phyloP scores from a whole-genome alignment of 2,797 vertebrate genomes.

The Crenuchus spilurus region DNA sequence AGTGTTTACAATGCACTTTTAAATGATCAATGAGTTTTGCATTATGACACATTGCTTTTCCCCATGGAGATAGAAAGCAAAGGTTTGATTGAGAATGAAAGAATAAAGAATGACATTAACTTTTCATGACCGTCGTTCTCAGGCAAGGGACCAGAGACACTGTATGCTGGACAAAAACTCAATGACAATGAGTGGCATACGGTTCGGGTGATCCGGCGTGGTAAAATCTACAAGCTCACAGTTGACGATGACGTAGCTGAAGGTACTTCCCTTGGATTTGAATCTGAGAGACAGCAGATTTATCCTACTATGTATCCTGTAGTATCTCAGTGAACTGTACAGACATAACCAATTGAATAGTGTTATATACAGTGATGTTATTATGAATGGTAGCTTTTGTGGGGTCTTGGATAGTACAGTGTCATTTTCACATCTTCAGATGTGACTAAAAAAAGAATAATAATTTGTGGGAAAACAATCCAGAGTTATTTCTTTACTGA shows the following conservation, averaged over 20 bases:
- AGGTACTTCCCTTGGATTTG: constrained; percentile 80
- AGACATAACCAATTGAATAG: too few relatives aligned
- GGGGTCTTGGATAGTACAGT: not conserved
- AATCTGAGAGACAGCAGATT: constrained; percentile 45
- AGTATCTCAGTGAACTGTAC: constrained; percentile 6
- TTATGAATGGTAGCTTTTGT: too few relatives aligned
- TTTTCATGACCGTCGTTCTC: constrained; percentile 82
- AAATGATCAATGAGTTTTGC: too few relatives aligned
- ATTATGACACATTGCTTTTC: not conserved
- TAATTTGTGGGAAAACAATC: not conserved
- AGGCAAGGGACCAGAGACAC: constrained; percentile 99
- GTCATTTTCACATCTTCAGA: not conserved
- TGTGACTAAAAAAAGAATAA: not conserved
- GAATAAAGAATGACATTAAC: constrained; percentile 78
- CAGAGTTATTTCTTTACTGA: not conserved
- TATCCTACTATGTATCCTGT: not conserved
- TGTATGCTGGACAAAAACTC: constrained; percentile 98
- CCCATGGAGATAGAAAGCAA: constrained; percentile 63
- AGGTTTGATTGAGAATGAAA: constrained; percentile 70
- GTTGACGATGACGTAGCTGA: constrained; percentile 98
- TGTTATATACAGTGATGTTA: too few relatives aligned
- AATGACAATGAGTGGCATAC: constrained; percentile 99
- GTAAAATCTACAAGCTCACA: constrained; percentile 95
- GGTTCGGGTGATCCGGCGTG: constrained; percentile 93
- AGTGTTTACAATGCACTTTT: too few relatives aligned